These are phyloP conservation scores for Maccullochella peelii DNA, from an alignment of 2,113 vertebrate species.

Conservation along the genomic window DNA sequence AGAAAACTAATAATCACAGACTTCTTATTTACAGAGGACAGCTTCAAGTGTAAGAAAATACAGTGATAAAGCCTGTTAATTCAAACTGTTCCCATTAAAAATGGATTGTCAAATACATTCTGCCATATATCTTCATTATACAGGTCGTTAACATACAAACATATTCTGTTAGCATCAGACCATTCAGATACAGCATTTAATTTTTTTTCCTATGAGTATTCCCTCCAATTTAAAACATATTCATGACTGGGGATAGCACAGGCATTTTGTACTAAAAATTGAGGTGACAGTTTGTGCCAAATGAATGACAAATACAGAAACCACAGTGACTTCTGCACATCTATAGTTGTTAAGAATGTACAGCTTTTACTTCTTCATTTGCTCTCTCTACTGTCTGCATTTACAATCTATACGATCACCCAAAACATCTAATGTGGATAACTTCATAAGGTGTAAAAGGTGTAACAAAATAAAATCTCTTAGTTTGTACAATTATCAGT, in stretches of 20 bases:
- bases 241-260: not conserved
- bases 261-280: not conserved
- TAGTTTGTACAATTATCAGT: not conserved
- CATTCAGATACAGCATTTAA: not conserved
- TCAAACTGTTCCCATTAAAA: slow-evolving; percentile 53
- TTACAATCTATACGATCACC: not conserved
- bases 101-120: slow-evolving; percentile 74
- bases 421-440: not conserved
- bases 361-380: not conserved
- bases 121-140: slow-evolving; percentile 31
- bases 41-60: slow-evolving; percentile 74
- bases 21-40: slow-evolving; percentile 48
- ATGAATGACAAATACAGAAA: slow-evolving; percentile 1
- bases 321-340: not conserved
- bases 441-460: slow-evolving; percentile 15
- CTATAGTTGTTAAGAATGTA: not conserved
- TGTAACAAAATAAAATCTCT: slow-evolving; percentile 43
- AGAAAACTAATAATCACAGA: slow-evolving; percentile 24
- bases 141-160: slow-evolving; percentile 30
- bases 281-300: not conserved
- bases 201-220: not conserved
- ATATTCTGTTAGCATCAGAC: slow-evolving; percentile 11
- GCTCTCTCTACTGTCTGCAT: not conserved
- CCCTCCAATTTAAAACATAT: slow-evolving; percentile 16
- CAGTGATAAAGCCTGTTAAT: slow-evolving; percentile 59